These are phyloP conservation scores for Ceyx margarethae DNA, from an alignment of 2,113 vertebrate species.

Conservation along the genomic window DNA sequence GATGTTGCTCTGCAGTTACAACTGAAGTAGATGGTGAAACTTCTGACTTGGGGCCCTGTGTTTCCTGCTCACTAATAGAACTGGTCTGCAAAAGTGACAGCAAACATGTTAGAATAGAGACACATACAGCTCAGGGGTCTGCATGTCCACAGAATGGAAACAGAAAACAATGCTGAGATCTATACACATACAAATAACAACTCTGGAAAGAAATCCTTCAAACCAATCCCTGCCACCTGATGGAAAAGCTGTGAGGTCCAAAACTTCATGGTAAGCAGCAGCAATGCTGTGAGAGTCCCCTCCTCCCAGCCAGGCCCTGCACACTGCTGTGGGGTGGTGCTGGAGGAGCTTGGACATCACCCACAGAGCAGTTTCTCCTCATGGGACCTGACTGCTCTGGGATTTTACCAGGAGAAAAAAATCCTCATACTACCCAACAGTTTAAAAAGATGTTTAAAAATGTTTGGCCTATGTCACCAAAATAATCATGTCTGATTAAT, in stretches of 20 bases:
- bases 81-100: conserved; percentile 76
- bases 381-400: background rate
- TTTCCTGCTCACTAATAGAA: conserved; percentile 83
- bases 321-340: background rate
- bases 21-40: conserved; percentile 71
- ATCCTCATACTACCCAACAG: background rate
- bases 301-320: background rate
- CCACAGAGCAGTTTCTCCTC: conserved; percentile 11
- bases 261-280: background rate
- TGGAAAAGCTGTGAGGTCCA: background rate
- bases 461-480: background rate
- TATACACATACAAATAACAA: background rate
- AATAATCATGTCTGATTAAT: background rate
- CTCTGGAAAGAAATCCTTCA: background rate
- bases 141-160: background rate
- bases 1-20: conserved; percentile 74
- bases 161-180: background rate
- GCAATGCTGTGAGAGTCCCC: background rate
- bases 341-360: background rate
- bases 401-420: background rate
- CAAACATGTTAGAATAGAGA: background rate
- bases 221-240: conserved; percentile 2
- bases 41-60: conserved; percentile 76
- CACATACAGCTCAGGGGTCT: background rate
- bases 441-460: background rate